Evolutionary conservation across 2,797 vertebrate species (phyloP).

Genomic region (Enteromius radiatus): DNA sequence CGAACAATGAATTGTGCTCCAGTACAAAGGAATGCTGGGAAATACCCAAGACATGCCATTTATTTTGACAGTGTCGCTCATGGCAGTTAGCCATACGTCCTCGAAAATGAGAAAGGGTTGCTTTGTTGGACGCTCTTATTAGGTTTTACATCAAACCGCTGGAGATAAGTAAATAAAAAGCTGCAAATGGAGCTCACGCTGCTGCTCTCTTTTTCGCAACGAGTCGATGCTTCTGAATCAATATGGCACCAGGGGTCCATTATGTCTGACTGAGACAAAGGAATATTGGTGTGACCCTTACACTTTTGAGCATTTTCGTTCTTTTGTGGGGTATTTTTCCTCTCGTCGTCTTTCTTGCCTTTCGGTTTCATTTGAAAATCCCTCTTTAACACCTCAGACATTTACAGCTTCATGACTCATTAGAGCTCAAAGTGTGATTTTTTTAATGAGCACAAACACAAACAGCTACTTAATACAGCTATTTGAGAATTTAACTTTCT

Average conservation of each 20-base stretch:
- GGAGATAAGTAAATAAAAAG: conserved; percentile 48
- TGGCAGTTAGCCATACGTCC: conserved; percentile 12
- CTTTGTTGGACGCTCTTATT: conserved; percentile 44
- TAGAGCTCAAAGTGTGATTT: conserved; percentile 65
- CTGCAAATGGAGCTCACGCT: conserved; percentile 57
- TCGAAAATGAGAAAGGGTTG: conserved; percentile 28
- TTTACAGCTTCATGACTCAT: conserved; percentile 68
- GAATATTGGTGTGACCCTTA: conserved; percentile 39
- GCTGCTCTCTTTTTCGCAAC: conserved; percentile 68
- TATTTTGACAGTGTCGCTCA: conserved; percentile 12
- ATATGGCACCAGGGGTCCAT: conserved; percentile 65
- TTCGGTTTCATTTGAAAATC: conserved; percentile 27
- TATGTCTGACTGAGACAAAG: conserved; percentile 60
- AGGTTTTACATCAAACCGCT: conserved; percentile 48
- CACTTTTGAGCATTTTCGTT: background rate
- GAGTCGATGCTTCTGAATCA: conserved; percentile 66
- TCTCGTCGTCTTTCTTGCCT: conserved; percentile 19
- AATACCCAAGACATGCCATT: conserved; percentile 3
- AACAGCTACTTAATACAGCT: background rate
- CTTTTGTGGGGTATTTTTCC: background rate
- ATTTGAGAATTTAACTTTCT: background rate
- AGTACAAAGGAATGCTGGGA: background rate
- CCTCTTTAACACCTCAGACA: conserved; percentile 50
- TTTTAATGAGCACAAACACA: conserved; percentile 61
- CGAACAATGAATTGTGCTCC: background rate